phyloP scores from a whole-genome alignment of 2,888 invertebrate genomes.

The Cyclophora punctaria region DNA sequence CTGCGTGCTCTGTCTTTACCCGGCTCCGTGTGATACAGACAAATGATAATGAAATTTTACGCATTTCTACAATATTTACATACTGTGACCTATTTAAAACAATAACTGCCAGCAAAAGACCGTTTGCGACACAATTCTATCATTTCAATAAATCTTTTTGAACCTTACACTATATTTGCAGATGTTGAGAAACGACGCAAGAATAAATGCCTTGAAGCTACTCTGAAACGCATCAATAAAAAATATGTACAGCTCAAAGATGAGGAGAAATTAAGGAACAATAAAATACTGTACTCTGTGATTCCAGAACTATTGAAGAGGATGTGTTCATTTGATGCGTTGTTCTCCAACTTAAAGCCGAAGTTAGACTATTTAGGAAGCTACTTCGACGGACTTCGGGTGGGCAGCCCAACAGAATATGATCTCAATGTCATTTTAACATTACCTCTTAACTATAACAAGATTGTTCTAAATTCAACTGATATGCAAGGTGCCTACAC shows the following conservation, averaged over 20 bases:
- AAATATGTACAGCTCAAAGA: conserved; percentile 35
- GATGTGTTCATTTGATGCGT: conserved; percentile 33
- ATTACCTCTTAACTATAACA: conserved; percentile 39
- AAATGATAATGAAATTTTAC: no score
- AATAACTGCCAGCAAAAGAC: no score
- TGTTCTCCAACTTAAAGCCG: conserved; percentile 44
- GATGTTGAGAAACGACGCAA: conserved; percentile 7
- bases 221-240: conserved; percentile 36
- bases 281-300: conserved; percentile 34
- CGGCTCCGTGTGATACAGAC: no score
- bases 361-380: conserved; percentile 47
- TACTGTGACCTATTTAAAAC: no score
- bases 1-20: no score
- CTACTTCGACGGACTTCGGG: conserved; percentile 47
- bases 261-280: conserved; percentile 35
- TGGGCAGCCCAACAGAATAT: conserved; percentile 48
- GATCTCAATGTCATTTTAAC: conserved; percentile 46
- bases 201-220: conserved; percentile 29
- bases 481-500: conserved; percentile 31
- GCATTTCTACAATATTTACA: no score
- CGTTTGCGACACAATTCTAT: no score
- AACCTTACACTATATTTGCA: background rate
- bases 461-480: conserved; percentile 32
- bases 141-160: no score
- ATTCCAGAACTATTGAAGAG: conserved; percentile 32